Base-by-base conservation (phyloP, 2,888 invertebrate species). In the Monopis laevigella region DNA sequence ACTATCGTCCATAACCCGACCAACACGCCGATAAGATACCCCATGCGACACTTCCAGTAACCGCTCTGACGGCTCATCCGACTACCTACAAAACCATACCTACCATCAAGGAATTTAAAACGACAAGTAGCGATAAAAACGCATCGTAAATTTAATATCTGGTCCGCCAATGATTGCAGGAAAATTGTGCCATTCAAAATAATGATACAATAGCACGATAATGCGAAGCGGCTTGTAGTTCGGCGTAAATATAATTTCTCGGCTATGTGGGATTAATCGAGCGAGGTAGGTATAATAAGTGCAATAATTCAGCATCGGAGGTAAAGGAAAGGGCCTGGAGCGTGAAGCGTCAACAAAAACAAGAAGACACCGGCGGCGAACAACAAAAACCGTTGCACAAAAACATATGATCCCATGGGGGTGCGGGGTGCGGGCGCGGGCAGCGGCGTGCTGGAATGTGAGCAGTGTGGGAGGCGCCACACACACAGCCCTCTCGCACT, bases 361-460 rank as follows among this genome's bases (percentile, higher is more conserved):
- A 66, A 72, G 59, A 62, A 62, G 65, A 68, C 60, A 59, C 66
- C 68, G 70, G 72, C 75, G 77, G 77, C 66, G 67, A 77, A 77
- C 75, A 75, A 78, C 78, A 80, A 80, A 80, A 80, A 80, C 80
- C 77, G 80, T 78, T 80, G 77, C 74, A 77, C 70, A 80, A 80
- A 80, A 80, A 80, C 80, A 80, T 80, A 80, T 80, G 80, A 80
- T 78, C 77, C 72, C 71, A 69, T 66, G 75, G 69, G 73, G 72
- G 70, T 63, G 58, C 45, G 44, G 48, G 41, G 44, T 45, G 48
- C 39, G 40, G 48, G 64, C 66, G 62, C 60, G 64, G 57, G 62
- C 64, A 61, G 65, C 72, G 78, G 78, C 78, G 78, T 78, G 80
- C 70, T 74, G 78, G 80, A 80, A 78, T 78, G 80, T 71, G 59